These are phyloP conservation scores for Drosophila mimica DNA, from an alignment of 2,888 invertebrate genomes.

Conservation along the genomic window DNA sequence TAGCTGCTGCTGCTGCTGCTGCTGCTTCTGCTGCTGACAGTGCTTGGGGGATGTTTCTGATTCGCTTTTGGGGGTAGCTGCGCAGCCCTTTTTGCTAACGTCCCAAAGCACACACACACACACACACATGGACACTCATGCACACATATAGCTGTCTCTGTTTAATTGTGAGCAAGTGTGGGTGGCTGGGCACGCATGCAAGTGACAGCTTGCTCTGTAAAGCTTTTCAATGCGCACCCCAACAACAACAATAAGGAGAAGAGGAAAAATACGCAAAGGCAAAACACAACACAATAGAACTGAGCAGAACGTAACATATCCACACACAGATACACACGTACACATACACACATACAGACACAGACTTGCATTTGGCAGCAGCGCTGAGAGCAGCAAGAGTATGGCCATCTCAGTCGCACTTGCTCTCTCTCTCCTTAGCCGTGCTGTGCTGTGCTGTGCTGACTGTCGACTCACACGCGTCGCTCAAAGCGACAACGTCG, in stretches of 20 bases:
- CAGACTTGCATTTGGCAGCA: slow-evolving; percentile 12
- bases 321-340: slow-evolving; percentile 1
- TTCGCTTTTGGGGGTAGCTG: slow-evolving; percentile 60
- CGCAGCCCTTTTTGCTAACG: slow-evolving; percentile 46
- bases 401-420: slow-evolving; percentile 50
- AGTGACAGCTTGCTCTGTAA: slow-evolving; percentile 43
- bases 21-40: slow-evolving; percentile 12
- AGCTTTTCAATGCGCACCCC: slow-evolving; percentile 29
- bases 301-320: slow-evolving; percentile 9
- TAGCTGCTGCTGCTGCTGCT: slow-evolving; percentile 1
- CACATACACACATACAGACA: background rate
- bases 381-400: slow-evolving; percentile 9
- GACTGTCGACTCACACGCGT: slow-evolving; percentile 33
- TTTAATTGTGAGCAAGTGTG: slow-evolving; percentile 8
- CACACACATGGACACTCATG: background rate
- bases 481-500: slow-evolving; percentile 54
- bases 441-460: slow-evolving; percentile 2
- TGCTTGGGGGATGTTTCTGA: slow-evolving; percentile 52
- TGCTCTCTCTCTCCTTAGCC: slow-evolving; percentile 4
- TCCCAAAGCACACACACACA: slow-evolving; percentile 13
- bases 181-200: slow-evolving; percentile 61
- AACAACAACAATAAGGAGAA: background rate
- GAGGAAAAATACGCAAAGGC: slow-evolving; percentile 13
- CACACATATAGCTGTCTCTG: slow-evolving; percentile 30
- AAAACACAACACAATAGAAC: slow-evolving; percentile 3